Evolutionary conservation across 2,797 vertebrate species (phyloP).

Genomic region (Tenualosa thibaudeaui): DNA sequence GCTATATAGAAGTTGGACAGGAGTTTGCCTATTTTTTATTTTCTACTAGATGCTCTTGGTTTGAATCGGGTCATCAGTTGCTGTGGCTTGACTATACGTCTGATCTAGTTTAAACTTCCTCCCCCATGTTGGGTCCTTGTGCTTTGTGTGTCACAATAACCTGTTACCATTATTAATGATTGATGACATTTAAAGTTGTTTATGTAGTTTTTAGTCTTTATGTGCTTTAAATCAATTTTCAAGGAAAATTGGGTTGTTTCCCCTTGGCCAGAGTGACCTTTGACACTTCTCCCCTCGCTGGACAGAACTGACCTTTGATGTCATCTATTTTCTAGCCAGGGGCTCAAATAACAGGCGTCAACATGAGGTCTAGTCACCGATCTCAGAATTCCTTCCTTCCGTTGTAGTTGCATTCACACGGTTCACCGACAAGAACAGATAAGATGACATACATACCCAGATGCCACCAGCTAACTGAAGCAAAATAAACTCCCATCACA

Average conservation of each 20-base stretch:
- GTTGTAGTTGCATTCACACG: neutral
- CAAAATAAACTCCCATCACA: neutral
- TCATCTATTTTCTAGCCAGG: neutral
- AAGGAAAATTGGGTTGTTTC: neutral
- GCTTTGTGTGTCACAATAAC: neutral
- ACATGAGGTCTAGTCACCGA: neutral
- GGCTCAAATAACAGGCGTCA: neutral
- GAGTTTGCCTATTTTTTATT: neutral
- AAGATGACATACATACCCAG: neutral
- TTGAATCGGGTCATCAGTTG: neutral
- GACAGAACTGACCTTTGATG: neutral
- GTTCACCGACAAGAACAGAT: neutral
- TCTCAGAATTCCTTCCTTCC: too few species aligned
- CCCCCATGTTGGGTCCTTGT: neutral
- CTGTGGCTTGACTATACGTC: neutral
- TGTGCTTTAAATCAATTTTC: neutral
- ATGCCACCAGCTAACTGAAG: neutral
- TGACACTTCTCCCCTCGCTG: neutral
- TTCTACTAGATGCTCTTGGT: neutral
- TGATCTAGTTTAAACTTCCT: too few species aligned
- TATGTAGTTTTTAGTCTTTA: neutral
- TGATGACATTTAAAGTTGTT: neutral
- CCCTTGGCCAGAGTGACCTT: neutral
- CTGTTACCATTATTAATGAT: neutral
- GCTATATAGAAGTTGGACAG: neutral